These are phyloP conservation scores for Anas platyrhynchos DNA, from an alignment of 2,113 vertebrate genomes.

Conservation along the genomic window DNA sequence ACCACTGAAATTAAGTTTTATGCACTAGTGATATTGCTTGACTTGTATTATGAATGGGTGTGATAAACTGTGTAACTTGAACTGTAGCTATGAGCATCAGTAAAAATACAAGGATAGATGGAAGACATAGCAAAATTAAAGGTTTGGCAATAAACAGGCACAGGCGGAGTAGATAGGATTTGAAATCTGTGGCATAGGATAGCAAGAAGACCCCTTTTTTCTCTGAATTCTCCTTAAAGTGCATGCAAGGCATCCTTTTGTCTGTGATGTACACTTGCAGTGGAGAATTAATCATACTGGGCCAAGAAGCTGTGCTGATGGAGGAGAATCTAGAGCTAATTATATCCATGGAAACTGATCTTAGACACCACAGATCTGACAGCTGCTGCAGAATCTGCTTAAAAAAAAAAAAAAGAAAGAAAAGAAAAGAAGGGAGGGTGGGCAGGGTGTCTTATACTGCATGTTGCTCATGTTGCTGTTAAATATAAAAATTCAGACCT, in stretches of 20 bases:
- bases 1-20: background rate
- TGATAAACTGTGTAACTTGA: background rate
- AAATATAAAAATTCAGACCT: background rate
- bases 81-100: background rate
- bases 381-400: background rate
- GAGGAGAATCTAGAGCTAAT: background rate
- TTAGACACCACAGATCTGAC: background rate
- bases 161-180: background rate
- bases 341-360: conserved; percentile 30
- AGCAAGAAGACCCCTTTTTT: background rate
- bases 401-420: background rate
- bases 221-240: background rate
- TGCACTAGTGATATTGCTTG: background rate
- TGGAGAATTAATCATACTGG: background rate
- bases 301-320: background rate
- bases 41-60: background rate
- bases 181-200: background rate
- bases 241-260: background rate
- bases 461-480: background rate
- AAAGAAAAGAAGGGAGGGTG: too few relatives aligned
- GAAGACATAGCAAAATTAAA: background rate
- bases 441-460: too few relatives aligned
- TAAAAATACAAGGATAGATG: background rate
- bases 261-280: background rate
- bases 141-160: background rate